Base-by-base conservation (phyloP, 2,113 vertebrate genomes). In the Callionymus lyra region DNA sequence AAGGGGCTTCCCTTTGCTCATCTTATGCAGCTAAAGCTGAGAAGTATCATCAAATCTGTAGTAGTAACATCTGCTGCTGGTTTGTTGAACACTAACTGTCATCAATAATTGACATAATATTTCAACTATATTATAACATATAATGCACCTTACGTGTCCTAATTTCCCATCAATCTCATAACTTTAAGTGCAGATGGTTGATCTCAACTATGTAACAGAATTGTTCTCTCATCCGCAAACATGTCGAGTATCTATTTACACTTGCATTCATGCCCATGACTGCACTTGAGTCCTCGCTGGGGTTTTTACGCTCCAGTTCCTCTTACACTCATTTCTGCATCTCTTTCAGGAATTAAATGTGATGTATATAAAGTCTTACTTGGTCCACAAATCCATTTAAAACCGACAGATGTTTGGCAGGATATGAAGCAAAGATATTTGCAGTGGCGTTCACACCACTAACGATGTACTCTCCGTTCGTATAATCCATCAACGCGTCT, bases 391-490 rank as follows among this genome's bases (percentile, higher is more conserved):
- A 90, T 46, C 90, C 94, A 33, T 91, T 92, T 1, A 77, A 4
- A 34, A 86, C 46, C 12, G 92, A 91, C 9, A 98, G 82, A 57
- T 91, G 84, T 0, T 87, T 81, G 38, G 81, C 65, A 43, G 94
- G 94, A 38, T 97, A 98, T 1, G 91, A 93, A 18, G 94, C 91
- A 67, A 97, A 98, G 63, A 98, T 96, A 1, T 84, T 83, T 11
- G 94, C 94, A 6, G 93, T 97, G 53, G 90, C 89, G 1, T 94
- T 94, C 38, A 75, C 79, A 60, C 94, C 94, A 18, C 67, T 80
- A 10, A 92, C 81, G 40, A 61, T 50, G 36, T 93, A 50, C 37
- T 75, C 68, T 58, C 92, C 93, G 0, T 65, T 68, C 1, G 86
- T 87, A 1, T 77, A 93, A 4, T 83, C 71, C 85, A 88, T 89